Conservation (phyloP, 2,113 vertebrate genomes). For the Neodontobutis hainanensis region DNA sequence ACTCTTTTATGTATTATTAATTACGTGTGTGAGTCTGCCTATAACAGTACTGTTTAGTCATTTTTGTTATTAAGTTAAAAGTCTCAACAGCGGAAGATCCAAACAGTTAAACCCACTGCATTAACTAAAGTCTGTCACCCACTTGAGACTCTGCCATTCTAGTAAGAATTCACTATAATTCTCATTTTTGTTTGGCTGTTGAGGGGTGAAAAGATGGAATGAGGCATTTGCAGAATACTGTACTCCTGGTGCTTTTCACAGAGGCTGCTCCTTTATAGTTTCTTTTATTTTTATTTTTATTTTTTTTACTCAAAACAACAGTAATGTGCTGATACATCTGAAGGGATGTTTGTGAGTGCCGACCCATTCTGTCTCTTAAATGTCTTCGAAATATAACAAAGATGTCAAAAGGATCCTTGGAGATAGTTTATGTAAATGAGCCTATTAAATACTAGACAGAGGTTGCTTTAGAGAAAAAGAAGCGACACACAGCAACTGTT, state of each 20-base stretch:
- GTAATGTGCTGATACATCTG: slow-evolving; percentile 17
- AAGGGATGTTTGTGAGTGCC: slow-evolving; percentile 33
- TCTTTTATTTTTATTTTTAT: slow-evolving; percentile 21
- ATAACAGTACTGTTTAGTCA: no score
- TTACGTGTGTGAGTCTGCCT: slow-evolving; percentile 1
- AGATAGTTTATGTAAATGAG: slow-evolving; percentile 77
- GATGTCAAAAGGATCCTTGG: slow-evolving; percentile 77
- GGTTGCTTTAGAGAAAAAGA: slow-evolving; percentile 82
- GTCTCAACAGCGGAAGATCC: not conserved
- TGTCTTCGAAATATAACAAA: slow-evolving; percentile 77
- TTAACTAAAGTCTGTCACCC: slow-evolving; percentile 6
- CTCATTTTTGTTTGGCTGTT: slow-evolving; percentile 36
- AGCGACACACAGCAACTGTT: slow-evolving; percentile 54
- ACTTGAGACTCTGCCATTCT: not conserved
- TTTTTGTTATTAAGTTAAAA: no score
- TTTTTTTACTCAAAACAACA: slow-evolving; percentile 54
- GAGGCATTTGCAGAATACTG: not conserved
- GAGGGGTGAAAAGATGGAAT: slow-evolving; percentile 26
- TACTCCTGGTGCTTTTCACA: slow-evolving; percentile 26
- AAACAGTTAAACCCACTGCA: not conserved
- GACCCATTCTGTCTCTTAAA: slow-evolving; percentile 36
- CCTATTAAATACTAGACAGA: slow-evolving; percentile 70
- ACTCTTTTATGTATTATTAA: not conserved
- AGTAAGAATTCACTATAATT: slow-evolving; percentile 19
- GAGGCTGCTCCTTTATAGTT: slow-evolving; percentile 40